A percentile compares a stretch with the other conserved stretches of the same genome.
Conservation (phyloP, 2,113 vertebrate genomes). For the Cranoglanis bouderius region DNA sequence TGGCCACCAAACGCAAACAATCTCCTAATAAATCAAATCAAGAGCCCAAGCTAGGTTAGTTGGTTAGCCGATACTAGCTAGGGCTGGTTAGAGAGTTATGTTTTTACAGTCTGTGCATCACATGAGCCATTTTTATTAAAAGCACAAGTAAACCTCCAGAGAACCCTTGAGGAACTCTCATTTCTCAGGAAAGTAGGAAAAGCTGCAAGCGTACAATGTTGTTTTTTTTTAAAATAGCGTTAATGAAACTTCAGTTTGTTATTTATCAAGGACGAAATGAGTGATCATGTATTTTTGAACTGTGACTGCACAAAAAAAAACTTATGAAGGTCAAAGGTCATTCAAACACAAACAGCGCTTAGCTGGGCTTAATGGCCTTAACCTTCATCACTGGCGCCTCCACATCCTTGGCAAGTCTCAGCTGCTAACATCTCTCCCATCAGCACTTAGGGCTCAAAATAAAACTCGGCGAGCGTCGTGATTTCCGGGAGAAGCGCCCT, state of each 20-base stretch:
- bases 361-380: neutral
- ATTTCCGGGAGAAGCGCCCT: constrained; percentile 44
- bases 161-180: neutral
- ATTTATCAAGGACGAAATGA: neutral
- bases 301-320: neutral
- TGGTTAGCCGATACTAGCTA: neutral
- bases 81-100: neutral
- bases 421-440: neutral
- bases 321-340: neutral
- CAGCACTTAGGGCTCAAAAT: constrained; percentile 35
- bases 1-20: neutral
- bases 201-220: neutral
- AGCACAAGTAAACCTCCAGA: neutral
- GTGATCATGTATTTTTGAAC: neutral
- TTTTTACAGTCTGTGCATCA: neutral
- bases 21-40: neutral
- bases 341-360: neutral
- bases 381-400: neutral
- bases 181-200: neutral
- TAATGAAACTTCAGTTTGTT: neutral
- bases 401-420: neutral
- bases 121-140: neutral
- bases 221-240: neutral
- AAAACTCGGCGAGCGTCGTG: constrained; percentile 28
- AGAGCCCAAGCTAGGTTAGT: neutral